Evolutionary conservation across 1,140 invertebrate genomes (phyloP), one percentile per base, ranked within the genome.

Genomic region (Drosophila subobscura): DNA sequence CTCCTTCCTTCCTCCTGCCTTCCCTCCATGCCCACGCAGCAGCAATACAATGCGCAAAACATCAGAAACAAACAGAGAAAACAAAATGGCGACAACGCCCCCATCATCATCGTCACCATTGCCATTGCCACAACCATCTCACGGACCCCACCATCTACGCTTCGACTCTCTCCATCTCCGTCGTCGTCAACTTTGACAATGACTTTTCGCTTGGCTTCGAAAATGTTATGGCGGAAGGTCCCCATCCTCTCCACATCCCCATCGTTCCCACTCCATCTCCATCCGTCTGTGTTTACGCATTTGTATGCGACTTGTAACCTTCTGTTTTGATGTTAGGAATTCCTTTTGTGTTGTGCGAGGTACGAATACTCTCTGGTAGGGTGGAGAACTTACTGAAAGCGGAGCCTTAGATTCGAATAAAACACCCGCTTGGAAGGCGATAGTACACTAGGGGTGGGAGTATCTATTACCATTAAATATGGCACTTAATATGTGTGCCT

Each of bases 191-290:
- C 66, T 79, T 86, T 88, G 73, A 86, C 81, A 85, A 86, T 86
- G 80, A 86, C 81, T 85, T 88, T 86, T 80, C 77, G 80, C 57
- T 76, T 60, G 81, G 72, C 60, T 86, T 77, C 70, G 57, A 73
- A 60, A 81, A 67, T 86, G 65, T 74, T 85, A 85, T 77, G 77
- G 49, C 66, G 41, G 41, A 10, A 29, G 46, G 56, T 53, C 55
- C 60, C 49, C 58, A 14, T 60, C 37, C 29, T 57, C 23, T 27
- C 56, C 27, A 6, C 7, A 20, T 29, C 25, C 53, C 29, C 4
- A 12, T 5, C 1, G 10, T 27, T n/a, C 6, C 23, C 5, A 23
- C 10, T n/a, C 10, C 33, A 2, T 20, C 6, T 5, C 22, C 0
- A 14, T 27, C 45, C 23, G 70, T 66, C 70, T 73, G 59, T 73